Percentiles rank a stretch among this genome's conserved stretches.
phyloP scores from a whole-genome alignment of 2,888 invertebrate species.

The Chloroclysta siterata region DNA sequence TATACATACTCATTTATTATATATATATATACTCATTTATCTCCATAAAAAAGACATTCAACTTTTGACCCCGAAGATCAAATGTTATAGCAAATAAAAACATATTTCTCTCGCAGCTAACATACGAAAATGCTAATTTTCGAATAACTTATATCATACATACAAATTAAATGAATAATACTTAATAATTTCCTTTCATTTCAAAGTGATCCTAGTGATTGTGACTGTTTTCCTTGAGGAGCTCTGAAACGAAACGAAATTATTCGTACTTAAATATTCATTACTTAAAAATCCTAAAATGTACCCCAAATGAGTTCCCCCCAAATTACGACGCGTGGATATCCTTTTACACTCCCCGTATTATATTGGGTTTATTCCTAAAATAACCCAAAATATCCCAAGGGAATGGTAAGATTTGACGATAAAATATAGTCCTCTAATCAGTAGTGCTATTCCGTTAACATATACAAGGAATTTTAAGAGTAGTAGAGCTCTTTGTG shows the following conservation, averaged over 20 bases:
- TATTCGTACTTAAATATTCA: constrained; percentile 20
- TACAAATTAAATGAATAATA: too few relatives aligned
- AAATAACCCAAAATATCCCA: neutral
- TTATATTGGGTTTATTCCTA: constrained; percentile 16
- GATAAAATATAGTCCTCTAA: neutral
- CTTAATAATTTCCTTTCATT: too few relatives aligned
- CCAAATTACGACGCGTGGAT: constrained; percentile 16
- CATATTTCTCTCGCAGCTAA: too few relatives aligned
- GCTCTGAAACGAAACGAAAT: neutral
- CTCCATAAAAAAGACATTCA: too few relatives aligned
- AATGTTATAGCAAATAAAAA: neutral
- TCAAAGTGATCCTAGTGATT: too few relatives aligned
- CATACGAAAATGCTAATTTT: too few relatives aligned
- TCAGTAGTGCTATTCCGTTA: too few relatives aligned
- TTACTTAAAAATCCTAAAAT: constrained; percentile 17
- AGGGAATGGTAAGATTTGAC: neutral
- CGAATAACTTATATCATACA: too few relatives aligned
- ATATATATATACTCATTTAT: too few relatives aligned
- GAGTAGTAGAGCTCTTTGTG: too few relatives aligned
- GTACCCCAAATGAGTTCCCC: constrained; percentile 12
- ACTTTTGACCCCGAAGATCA: neutral
- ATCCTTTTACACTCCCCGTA: constrained; percentile 10
- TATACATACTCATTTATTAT: too few relatives aligned
- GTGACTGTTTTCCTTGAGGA: neutral
- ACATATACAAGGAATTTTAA: too few relatives aligned